These are phyloP conservation scores for Oryzias javanicus DNA, from an alignment of 2,113 vertebrate species.

Conservation along the genomic window DNA sequence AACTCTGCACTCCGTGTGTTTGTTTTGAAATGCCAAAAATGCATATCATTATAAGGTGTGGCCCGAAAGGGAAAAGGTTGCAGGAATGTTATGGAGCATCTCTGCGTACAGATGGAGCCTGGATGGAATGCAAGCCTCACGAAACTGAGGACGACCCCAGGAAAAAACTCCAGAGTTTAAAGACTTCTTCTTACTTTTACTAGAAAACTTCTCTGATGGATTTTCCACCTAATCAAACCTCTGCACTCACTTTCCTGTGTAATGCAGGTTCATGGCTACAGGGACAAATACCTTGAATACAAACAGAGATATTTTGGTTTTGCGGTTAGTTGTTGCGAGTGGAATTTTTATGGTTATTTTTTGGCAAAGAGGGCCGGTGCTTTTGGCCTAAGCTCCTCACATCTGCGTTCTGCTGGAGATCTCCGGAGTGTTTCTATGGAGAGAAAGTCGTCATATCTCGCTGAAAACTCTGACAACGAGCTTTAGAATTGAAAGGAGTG, in stretches of 20 bases:
- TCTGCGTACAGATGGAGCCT: slow-evolving; percentile 30
- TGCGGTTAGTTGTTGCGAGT: slow-evolving; percentile 67
- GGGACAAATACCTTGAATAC: slow-evolving; percentile 57
- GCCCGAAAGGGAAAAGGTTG: slow-evolving; percentile 22
- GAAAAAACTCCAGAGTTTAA: slow-evolving; percentile 10
- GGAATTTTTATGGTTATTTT: slow-evolving; percentile 60
- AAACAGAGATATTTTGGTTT: slow-evolving; percentile 68
- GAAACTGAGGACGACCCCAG: slow-evolving; percentile 24
- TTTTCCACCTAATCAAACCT: slow-evolving; percentile 53
- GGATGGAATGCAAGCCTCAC: slow-evolving; percentile 10
- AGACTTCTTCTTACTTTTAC: slow-evolving; percentile 49
- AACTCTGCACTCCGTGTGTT: slow-evolving; percentile 37
- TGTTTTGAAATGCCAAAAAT: slow-evolving; percentile 53
- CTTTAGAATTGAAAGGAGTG: slow-evolving; percentile 12
- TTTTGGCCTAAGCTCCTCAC: slow-evolving; percentile 52
- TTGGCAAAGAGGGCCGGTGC: slow-evolving; percentile 47
- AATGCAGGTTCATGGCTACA: slow-evolving; percentile 42
- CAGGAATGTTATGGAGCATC: slow-evolving; percentile 29
- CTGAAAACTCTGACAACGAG: slow-evolving; percentile 13
- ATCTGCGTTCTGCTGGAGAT: slow-evolving; percentile 57
- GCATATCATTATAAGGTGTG: slow-evolving; percentile 38
- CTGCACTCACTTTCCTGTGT: slow-evolving; percentile 38
- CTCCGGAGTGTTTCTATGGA: slow-evolving; percentile 25
- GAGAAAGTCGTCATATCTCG: slow-evolving; percentile 26
- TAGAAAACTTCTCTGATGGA: slow-evolving; percentile 47